These are phyloP conservation scores for Oreochromis grahami DNA, from an alignment of 2,797 vertebrate species.

Conservation along the genomic window DNA sequence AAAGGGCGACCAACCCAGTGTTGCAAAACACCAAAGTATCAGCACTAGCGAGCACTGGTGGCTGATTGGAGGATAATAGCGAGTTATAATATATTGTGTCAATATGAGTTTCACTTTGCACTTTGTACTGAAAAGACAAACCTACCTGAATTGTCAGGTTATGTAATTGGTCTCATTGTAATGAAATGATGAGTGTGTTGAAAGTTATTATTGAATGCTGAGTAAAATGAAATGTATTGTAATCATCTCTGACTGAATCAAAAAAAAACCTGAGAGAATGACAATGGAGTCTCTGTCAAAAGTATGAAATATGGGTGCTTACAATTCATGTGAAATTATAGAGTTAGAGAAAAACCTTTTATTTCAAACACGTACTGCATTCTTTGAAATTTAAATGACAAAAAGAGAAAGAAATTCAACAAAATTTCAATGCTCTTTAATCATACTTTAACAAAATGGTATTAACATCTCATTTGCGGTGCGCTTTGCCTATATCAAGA, in stretches of 20 bases:
- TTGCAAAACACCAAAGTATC: not conserved
- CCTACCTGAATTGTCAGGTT: not conserved
- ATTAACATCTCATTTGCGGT: not conserved
- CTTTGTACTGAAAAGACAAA: slow-evolving; percentile 2
- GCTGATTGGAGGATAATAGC: not conserved
- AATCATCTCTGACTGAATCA: slow-evolving; percentile 1
- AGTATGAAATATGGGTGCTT: not conserved
- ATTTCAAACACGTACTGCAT: not conserved
- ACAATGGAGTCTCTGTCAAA: slow-evolving; percentile 5
- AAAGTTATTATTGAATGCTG: not conserved
- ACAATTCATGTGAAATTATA: not conserved
- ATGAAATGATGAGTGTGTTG: slow-evolving; percentile 13
- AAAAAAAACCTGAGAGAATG: not conserved
- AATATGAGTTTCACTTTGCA: slow-evolving; percentile 8
- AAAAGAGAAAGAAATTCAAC: not conserved
- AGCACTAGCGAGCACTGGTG: not conserved
- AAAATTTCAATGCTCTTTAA: not conserved
- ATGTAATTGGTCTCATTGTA: not conserved
- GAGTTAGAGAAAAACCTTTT: not conserved
- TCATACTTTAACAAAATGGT: not conserved
- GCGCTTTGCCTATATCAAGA: not conserved
- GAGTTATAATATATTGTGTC: not conserved
- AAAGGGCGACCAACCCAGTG: not conserved
- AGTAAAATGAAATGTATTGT: slow-evolving; percentile 20
- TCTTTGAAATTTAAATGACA: not conserved